Base-by-base conservation (phyloP, 2,113 vertebrate genomes). In the Oreochromis aureus region DNA sequence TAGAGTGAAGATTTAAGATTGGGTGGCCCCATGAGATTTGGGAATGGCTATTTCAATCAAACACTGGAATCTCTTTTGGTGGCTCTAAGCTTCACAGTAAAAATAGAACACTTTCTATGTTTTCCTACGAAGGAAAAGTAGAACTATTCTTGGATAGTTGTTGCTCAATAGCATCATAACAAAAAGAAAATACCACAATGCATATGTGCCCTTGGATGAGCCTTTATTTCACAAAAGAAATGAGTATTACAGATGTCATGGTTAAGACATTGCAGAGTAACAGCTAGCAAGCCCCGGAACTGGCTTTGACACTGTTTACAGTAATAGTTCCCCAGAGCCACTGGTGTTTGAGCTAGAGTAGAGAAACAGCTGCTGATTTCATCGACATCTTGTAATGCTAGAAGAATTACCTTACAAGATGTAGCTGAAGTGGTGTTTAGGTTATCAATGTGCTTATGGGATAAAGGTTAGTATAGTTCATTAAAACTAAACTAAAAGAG, bases 211-310 rank as follows among this genome's bases (percentile, higher is more conserved):
- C 83, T 90, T 86, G 79, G 82, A 54, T 5, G 24, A 84, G 86
- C 76, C 87, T 88, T 84, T 85, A 56, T 63, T 61, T 54, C n/a
- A 88, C 53, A 78, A 83, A 86, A 83, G 39, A 82, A 93, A 93
- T 89, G 84, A 48, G 22, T 87, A 91, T 82, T 63, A 30, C 95
- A 94, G 93, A 96, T 95, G 82, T 92, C 73, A 53, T n/a, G 84
- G 84, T 90, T 88, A 41, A 87, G 82, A 85, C 87, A 51, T 48
- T 24, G 56, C 30, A 15, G 82, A 76, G 39, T 83, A 44, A 58
- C 86, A 78, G 46, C n/a, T 22, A 55, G 63, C 55, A 11, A 87
- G 83, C 82, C 69, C 80, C 7, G 55, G 59, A 61, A 89, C 82
- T 59, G 92, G 41, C 85, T 87, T 87, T 80, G 80, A 86, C 73